Evolutionary conservation across 2,113 vertebrate genomes (phyloP).

Genomic region (Microtus ochrogaster): DNA sequence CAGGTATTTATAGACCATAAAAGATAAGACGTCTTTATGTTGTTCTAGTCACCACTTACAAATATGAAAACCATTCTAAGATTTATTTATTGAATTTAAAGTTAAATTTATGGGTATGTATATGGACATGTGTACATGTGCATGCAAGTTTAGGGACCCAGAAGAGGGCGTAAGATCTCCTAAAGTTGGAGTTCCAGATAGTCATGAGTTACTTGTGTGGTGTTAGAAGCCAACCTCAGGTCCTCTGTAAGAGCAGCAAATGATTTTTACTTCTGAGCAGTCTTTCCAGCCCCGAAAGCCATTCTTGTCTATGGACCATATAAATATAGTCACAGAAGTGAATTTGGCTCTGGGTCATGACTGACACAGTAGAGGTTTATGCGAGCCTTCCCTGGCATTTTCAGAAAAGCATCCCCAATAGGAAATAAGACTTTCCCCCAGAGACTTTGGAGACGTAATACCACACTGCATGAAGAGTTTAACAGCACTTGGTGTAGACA

Average conservation of each 20-base stretch:
- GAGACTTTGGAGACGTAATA: neutral
- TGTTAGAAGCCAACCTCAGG: neutral
- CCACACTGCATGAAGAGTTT: rapidly evolving
- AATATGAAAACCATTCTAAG: neutral
- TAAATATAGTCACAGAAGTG: neutral
- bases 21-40: neutral
- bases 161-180: too few species aligned
- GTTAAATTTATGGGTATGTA: neutral
- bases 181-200: neutral
- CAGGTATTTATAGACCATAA: neutral
- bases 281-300: too few species aligned
- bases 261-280: too few species aligned
- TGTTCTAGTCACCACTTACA: neutral
- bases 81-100: neutral
- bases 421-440: neutral
- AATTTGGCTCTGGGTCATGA: neutral
- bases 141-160: neutral
- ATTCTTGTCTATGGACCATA: neutral
- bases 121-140: too few species aligned
- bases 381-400: neutral
- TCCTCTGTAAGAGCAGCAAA: neutral
- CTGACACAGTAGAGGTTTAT: neutral
- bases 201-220: too few species aligned
- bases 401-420: neutral
- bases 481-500: neutral